Evolutionary conservation across 2,113 vertebrate genomes (phyloP).

Genomic region (Peromyscus maniculatus): DNA sequence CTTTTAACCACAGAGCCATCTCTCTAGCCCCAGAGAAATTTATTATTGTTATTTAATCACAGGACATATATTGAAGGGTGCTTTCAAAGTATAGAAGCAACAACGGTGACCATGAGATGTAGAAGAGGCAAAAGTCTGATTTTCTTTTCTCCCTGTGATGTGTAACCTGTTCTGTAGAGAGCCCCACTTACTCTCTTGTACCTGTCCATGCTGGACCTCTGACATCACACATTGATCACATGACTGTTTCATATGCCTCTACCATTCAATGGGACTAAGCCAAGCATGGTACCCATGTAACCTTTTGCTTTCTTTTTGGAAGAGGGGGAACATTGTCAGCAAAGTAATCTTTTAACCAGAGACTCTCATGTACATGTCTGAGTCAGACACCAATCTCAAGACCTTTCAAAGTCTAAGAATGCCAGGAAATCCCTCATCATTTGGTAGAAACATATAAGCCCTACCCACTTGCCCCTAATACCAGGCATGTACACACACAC

Average conservation of each 20-base stretch:
- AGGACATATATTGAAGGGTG: background rate
- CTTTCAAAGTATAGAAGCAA: background rate
- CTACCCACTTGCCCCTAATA: fast-evolving
- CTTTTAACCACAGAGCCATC: background rate
- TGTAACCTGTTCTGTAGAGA: background rate
- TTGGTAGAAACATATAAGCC: background rate
- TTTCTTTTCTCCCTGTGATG: background rate
- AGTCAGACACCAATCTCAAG: background rate
- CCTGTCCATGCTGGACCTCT: background rate
- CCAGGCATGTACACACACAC: background rate
- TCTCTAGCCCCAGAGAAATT: background rate
- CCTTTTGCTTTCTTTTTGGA: background rate
- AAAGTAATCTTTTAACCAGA: background rate
- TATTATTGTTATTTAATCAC: background rate
- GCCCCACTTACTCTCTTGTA: background rate
- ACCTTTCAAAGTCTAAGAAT: background rate
- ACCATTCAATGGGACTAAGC: background rate
- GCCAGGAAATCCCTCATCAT: background rate
- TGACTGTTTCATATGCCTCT: background rate
- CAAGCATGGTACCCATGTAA: background rate
- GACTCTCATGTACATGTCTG: background rate
- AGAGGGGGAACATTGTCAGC: background rate
- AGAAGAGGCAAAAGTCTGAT: background rate
- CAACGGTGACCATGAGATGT: background rate
- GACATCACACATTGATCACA: background rate